Percentiles rank a stretch among this genome's conserved stretches.
Conservation (phyloP, 2,113 vertebrate genomes). For the Azemiops feae region DNA sequence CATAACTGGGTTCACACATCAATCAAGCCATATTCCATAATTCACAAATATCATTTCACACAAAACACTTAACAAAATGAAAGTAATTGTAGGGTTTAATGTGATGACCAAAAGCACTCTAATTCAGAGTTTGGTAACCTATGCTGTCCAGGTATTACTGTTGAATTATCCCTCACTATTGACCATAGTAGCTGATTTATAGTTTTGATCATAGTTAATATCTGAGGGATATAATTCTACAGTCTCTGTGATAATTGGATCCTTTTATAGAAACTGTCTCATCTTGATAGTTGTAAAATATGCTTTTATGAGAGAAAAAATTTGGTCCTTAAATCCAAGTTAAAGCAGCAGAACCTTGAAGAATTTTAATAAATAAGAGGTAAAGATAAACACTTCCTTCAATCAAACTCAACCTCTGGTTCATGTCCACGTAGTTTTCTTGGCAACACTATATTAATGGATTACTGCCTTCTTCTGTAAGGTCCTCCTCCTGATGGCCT, state of each 20-base stretch:
- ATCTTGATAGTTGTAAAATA: neutral
- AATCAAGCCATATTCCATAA: neutral
- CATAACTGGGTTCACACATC: neutral
- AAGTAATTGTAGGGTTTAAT: neutral
- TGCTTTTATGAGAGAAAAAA: neutral
- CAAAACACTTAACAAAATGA: neutral
- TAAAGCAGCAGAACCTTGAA: neutral
- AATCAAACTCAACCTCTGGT: neutral
- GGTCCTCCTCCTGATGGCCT: neutral
- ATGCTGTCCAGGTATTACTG: neutral
- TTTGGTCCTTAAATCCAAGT: neutral
- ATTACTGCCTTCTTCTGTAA: neutral
- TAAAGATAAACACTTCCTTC: neutral
- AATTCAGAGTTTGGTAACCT: neutral
- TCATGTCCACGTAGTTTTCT: neutral
- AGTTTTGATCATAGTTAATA: neutral
- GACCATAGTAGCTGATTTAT: neutral
- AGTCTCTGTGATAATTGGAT: neutral
- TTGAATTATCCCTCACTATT: neutral
- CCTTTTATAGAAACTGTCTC: neutral
- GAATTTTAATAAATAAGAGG: neutral
- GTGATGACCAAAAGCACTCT: neutral
- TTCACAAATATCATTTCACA: neutral
- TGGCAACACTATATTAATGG: neutral
- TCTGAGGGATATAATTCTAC: neutral